A percentile compares a stretch with the other conserved stretches of the same genome.
These are phyloP conservation scores for Lucinisca nassula DNA, from an alignment of 2,888 invertebrate species.

Conservation along the genomic window DNA sequence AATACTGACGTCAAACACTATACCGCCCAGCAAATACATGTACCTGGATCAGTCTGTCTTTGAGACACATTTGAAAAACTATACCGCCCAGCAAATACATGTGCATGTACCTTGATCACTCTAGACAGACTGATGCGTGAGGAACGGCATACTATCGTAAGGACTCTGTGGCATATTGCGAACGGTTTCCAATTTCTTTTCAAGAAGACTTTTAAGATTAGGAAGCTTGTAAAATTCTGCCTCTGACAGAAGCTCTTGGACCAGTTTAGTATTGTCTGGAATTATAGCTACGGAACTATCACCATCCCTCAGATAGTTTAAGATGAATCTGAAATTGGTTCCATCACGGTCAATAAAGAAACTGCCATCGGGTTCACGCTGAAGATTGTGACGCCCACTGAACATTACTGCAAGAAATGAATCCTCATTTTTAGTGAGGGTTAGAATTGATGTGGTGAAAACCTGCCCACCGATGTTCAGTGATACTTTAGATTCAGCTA, in stretches of 20 bases:
- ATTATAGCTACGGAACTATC: constrained; percentile 65
- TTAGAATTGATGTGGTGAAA: constrained; percentile 74
- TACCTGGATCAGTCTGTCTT: no score
- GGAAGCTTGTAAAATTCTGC: constrained; percentile 73
- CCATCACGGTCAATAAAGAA: constrained; percentile 81
- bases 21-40: no score
- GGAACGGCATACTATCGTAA: background rate
- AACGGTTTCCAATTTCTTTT: constrained; percentile 23
- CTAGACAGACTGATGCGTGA: background rate
- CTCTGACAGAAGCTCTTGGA: constrained; percentile 73
- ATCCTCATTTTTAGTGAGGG: constrained; percentile 67
- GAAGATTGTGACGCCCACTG: constrained; percentile 71
- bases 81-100: no score
- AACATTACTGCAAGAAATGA: constrained; percentile 77
- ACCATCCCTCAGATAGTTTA: constrained; percentile 78
- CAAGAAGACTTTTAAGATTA: constrained; percentile 53
- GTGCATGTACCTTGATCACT: no score
- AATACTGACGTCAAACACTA: no score
- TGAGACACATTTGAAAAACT: no score
- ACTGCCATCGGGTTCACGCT: constrained; percentile 72
- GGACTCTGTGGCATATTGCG: background rate
- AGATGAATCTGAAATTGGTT: constrained; percentile 75
- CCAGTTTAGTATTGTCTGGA: constrained; percentile 54
- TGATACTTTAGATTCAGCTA: constrained; percentile 71
- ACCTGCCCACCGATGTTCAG: constrained; percentile 76